Percentiles rank a stretch among this genome's conserved stretches.
These are phyloP conservation scores for Microcebus murinus DNA, from an alignment of 2,113 vertebrate genomes.

Conservation along the genomic window DNA sequence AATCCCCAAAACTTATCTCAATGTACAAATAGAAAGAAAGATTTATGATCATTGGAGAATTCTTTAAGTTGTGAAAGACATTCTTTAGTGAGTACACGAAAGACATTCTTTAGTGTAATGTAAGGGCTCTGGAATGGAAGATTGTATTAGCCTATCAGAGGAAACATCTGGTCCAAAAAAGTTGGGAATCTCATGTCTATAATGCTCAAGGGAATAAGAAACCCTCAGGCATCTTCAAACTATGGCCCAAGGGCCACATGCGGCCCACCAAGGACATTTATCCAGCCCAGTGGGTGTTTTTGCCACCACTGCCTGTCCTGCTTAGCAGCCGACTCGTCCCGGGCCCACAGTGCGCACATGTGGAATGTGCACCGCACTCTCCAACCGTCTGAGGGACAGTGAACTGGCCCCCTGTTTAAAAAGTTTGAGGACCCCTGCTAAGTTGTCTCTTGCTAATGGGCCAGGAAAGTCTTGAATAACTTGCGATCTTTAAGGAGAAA, in stretches of 20 bases:
- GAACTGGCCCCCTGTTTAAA: too few relatives aligned
- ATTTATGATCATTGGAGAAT: background rate
- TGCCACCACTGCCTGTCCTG: too few relatives aligned
- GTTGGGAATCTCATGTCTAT: background rate
- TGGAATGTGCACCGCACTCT: too few relatives aligned
- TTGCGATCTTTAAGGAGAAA: background rate
- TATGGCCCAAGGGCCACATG: too few relatives aligned
- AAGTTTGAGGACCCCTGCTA: background rate
- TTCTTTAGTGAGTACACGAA: background rate
- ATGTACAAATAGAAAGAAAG: conserved; percentile 9
- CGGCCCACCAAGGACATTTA: too few relatives aligned
- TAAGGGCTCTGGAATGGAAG: background rate
- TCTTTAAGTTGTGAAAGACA: background rate
- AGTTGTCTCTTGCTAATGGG: background rate
- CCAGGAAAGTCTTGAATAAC: background rate
- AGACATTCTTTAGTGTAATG: background rate
- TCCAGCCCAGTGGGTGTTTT: too few relatives aligned
- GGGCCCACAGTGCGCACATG: too few relatives aligned
- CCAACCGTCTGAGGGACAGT: too few relatives aligned
- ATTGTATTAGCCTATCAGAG: background rate
- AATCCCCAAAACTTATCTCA: background rate
- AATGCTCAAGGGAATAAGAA: background rate
- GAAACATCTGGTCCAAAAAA: background rate
- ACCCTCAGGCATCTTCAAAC: background rate
- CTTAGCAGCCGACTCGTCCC: too few relatives aligned